phyloP scores from a whole-genome alignment of 1,140 invertebrate species.

The Apis cerana region DNA sequence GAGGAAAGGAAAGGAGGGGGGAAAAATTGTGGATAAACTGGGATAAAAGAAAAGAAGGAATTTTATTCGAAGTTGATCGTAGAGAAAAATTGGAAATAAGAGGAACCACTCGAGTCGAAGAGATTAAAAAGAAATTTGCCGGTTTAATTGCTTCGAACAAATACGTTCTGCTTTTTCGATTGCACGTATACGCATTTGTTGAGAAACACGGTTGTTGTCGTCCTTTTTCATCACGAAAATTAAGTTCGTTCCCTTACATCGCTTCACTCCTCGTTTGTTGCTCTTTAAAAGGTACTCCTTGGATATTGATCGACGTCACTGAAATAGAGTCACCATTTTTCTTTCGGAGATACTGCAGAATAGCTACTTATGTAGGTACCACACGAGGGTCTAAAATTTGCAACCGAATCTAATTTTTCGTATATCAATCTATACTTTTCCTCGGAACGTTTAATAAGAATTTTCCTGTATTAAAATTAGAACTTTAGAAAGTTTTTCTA shows the following conservation, averaged over 20 bases:
- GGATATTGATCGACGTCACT: slow-evolving; percentile 46
- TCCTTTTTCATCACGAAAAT: not conserved
- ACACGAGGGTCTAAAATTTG: not conserved
- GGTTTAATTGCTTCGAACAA: not conserved
- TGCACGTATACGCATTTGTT: not conserved
- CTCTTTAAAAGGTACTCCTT: slow-evolving; percentile 43
- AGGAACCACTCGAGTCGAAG: not conserved
- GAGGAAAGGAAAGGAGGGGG: not conserved
- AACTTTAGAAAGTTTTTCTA: not conserved
- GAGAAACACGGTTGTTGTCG: not conserved
- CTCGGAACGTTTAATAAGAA: not conserved
- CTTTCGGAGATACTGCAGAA: not conserved
- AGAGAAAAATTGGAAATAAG: not conserved
- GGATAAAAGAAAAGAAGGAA: too few species aligned
- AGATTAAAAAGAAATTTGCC: not conserved
- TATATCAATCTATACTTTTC: not conserved
- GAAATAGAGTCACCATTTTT: not conserved
- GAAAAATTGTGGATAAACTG: not conserved
- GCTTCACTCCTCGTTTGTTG: slow-evolving; percentile 28
- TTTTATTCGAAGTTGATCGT: not conserved
- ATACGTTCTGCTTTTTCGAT: slow-evolving; percentile 4
- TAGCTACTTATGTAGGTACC: not conserved
- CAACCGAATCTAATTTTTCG: not conserved
- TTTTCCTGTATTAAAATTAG: not conserved
- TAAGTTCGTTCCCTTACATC: not conserved